These are phyloP conservation scores for Cheilosia grossa DNA, from an alignment of 2,888 invertebrate genomes.

Conservation along the genomic window DNA sequence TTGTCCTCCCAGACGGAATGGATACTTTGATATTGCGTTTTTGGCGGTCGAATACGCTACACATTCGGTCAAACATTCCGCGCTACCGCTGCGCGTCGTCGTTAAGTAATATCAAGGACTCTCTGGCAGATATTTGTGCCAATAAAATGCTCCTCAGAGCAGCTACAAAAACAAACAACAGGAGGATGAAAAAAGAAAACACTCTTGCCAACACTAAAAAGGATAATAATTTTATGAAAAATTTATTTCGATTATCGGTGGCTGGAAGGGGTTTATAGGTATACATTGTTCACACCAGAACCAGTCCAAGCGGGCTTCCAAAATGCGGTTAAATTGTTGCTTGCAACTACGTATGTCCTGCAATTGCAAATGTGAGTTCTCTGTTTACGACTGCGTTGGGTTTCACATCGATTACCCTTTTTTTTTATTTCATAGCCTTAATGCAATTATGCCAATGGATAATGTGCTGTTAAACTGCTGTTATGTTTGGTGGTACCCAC, in stretches of 20 bases:
- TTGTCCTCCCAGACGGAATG: conserved; percentile 33
- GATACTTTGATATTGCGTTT: conserved; percentile 43
- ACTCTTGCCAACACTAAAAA: conserved; percentile 57
- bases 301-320: neutral
- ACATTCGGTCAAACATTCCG: neutral
- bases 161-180: conserved; percentile 23
- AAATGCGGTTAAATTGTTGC: conserved; percentile 54
- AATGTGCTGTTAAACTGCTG: conserved; percentile 31
- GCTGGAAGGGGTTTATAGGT: too few relatives aligned
- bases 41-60: conserved; percentile 25
- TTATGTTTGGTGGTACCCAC: neutral
- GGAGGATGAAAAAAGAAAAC: conserved; percentile 17
- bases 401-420: conserved; percentile 17
- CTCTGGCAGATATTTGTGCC: conserved; percentile 50
- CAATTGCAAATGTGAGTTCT: neutral
- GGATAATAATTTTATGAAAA: conserved; percentile 64
- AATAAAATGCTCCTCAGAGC: conserved; percentile 35
- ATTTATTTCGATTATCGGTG: conserved; percentile 59
- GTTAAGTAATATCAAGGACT: conserved; percentile 36
- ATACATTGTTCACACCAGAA: neutral
- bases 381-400: conserved; percentile 19
- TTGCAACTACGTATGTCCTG: conserved; percentile 21
- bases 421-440: conserved; percentile 1
- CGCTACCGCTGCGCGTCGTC: conserved; percentile 25
- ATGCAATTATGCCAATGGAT: conserved; percentile 41